Percentiles rank a stretch among this genome's conserved stretches.
phyloP scores from a whole-genome alignment of 2,888 invertebrate species.

The Brachyopa scutellaris region DNA sequence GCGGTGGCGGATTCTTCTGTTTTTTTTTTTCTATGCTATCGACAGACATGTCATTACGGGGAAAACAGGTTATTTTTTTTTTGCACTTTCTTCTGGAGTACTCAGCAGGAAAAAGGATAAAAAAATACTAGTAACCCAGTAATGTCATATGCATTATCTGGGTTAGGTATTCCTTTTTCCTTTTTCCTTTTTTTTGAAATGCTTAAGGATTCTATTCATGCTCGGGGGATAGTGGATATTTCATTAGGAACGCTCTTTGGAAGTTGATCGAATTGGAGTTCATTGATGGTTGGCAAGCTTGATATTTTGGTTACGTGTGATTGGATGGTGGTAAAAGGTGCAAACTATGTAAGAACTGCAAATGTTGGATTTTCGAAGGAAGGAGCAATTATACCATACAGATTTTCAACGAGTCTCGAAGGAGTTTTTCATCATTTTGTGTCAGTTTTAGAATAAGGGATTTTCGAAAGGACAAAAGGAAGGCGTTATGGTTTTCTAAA shows the following conservation, averaged over 20 bases:
- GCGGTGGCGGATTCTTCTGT: neutral
- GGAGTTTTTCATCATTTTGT: no score
- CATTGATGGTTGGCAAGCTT: neutral
- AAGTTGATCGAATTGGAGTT: neutral
- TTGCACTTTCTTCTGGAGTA: neutral
- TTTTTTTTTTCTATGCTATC: no score
- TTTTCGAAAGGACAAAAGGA: no score
- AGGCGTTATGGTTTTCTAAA: no score
- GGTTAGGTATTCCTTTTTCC: neutral
- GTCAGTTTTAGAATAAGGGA: no score
- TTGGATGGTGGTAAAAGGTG: no score
- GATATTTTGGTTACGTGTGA: neutral
- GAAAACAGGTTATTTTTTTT: neutral
- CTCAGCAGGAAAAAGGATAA: constrained; percentile 9
- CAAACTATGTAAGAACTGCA: no score
- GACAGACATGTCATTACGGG: constrained; percentile 1
- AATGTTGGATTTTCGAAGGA: no score
- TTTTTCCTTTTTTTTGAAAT: no score
- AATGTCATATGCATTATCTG: constrained; percentile 52
- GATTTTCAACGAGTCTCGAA: no score
- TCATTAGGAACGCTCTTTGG: constrained; percentile 3
- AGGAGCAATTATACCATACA: no score
- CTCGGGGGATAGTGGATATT: neutral
- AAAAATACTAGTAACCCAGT: constrained; percentile 1
- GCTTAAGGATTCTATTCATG: constrained; percentile 18